Percentiles rank a stretch among this genome's conserved stretches.
Evolutionary conservation across 2,797 vertebrate genomes (phyloP).

Genomic region (Silurus lanzhouensis): DNA sequence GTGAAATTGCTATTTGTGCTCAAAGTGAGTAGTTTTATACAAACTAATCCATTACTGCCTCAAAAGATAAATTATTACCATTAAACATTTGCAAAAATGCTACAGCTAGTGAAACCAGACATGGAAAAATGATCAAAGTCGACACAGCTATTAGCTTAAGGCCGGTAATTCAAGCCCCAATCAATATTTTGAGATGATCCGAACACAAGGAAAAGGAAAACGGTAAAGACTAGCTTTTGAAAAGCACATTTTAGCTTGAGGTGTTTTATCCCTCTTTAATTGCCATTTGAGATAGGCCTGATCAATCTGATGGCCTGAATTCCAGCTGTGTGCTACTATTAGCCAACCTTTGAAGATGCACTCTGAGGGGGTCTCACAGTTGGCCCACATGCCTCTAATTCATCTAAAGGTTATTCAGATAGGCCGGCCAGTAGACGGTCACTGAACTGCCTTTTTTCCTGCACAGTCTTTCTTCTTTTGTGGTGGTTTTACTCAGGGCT

Average conservation of each 20-base stretch:
- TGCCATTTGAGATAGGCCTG: constrained; percentile 63
- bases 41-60: constrained; percentile 8
- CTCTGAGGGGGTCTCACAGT: constrained; percentile 54
- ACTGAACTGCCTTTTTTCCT: constrained; percentile 40
- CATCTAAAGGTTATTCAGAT: constrained; percentile 68
- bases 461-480: constrained; percentile 33
- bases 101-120: constrained; percentile 7
- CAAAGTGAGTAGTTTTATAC: not conserved
- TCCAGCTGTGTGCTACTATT: constrained; percentile 57
- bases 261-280: constrained; percentile 61
- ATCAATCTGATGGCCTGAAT: constrained; percentile 61
- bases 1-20: constrained; percentile 25
- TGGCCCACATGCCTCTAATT: constrained; percentile 53
- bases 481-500: constrained; percentile 24
- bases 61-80: constrained; percentile 12
- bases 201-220: constrained; percentile 33
- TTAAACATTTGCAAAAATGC: constrained; percentile 12
- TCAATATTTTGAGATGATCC: constrained; percentile 44
- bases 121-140: constrained; percentile 15
- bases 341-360: constrained; percentile 60
- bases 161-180: constrained; percentile 22
- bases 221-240: constrained; percentile 43
- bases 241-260: constrained; percentile 51
- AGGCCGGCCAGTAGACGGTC: constrained; percentile 51
- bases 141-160: constrained; percentile 25